phyloP scores from a whole-genome alignment of 2,113 vertebrate species.

The Notechis scutatus region DNA sequence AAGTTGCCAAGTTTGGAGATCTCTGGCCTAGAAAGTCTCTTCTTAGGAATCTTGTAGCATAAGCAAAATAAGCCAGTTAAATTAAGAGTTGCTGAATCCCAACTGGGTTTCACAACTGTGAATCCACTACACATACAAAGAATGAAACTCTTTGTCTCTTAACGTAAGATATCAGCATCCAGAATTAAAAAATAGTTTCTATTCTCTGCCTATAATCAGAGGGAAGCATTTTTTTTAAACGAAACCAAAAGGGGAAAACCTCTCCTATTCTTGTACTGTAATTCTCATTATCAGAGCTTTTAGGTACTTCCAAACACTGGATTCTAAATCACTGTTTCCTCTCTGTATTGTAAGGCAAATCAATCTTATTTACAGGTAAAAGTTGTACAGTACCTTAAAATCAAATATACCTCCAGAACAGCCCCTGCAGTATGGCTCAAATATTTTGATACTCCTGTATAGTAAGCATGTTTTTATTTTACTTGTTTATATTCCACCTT shows the following conservation, averaged over 20 bases:
- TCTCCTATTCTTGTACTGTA: background rate
- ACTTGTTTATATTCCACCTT: background rate
- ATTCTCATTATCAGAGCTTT: background rate
- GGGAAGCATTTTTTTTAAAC: background rate
- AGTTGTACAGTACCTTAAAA: background rate
- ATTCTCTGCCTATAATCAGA: background rate
- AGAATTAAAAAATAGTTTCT: background rate
- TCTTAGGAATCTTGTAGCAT: background rate
- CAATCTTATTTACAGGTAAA: background rate
- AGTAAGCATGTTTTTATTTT: background rate
- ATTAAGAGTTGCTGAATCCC: too few species aligned
- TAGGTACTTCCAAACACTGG: background rate
- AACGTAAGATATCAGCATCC: background rate
- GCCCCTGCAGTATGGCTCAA: background rate
- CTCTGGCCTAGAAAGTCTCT: background rate
- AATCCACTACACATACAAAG: background rate
- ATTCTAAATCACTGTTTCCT: rapidly evolving
- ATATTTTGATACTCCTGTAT: background rate
- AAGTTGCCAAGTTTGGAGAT: too few species aligned
- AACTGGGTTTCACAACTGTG: background rate
- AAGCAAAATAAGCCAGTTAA: background rate
- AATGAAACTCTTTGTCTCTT: background rate
- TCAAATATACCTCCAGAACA: background rate
- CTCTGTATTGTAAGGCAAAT: background rate
- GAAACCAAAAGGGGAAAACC: background rate